Base-by-base conservation (phyloP, 2,113 vertebrate genomes). In the Gallinago media region DNA sequence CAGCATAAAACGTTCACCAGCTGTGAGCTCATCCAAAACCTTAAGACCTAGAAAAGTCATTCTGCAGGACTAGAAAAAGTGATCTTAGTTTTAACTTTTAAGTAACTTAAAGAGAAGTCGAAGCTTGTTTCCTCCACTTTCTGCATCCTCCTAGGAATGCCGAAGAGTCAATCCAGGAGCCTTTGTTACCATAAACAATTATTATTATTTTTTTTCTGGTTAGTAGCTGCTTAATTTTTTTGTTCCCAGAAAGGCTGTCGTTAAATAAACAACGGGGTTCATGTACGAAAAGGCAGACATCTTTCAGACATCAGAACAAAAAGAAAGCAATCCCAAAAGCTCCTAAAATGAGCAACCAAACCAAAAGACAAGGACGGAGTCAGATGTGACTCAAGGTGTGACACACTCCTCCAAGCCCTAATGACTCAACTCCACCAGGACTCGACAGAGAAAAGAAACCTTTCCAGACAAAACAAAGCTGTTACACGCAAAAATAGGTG, bases 21-120 rank as follows among this genome's bases (percentile, higher is more conserved):
- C 67, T 2, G 17, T 90, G 68, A 97, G 63, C 67, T 95, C 67
- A 95, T 80, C 58, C 29, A 36, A 82, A 95, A 75, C 20, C 34
- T 84, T 67, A 26, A 80, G 10, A 63, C 40, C 73, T 52, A 96
- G 49, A 88, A 91, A 93, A 92, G 25, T 29, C 4, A 40, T 92
- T 92, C 87, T 82, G n/a, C 75, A 71, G 83, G 32, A 93, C 59
- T 92, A 92, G 85, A 96, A 97, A 95, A 94, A 86, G 34, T 94
- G 79, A 94, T 77, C 42, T 26, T 73, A 67, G 18, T 38, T n/a
- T 71, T 67, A 72, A 76, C 40, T 81, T 88, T 73, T 29, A 80
- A 85, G 50, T 25, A 29, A 78, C 27, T 75, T 89, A 44, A 58
- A 94, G 63, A 88, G 58, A 88, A 85, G 31, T 27, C 32, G 58